Evolutionary conservation across 2,113 vertebrate genomes (phyloP), one percentile per base, ranked within the genome.

Genomic region (Callopanchax toddi): DNA sequence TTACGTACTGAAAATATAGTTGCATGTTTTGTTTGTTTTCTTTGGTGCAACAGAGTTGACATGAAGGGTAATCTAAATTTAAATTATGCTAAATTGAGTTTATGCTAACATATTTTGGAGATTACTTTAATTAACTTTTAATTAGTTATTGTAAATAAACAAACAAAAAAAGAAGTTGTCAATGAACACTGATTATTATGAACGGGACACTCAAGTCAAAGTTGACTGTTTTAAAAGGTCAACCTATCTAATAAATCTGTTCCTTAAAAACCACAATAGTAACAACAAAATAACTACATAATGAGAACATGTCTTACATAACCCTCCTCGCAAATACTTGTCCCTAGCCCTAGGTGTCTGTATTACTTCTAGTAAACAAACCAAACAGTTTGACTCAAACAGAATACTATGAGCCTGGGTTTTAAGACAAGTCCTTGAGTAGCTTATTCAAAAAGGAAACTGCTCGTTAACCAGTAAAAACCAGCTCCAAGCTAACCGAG

Each of bases 221-320:
- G n/a, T n/a, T n/a, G n/a, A n/a, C n/a, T n/a, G n/a, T n/a, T n/a
- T n/a, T n/a, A n/a, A n/a, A n/a, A n/a, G n/a, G 26, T 32, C 60
- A 44, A n/a, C 10, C 53, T 56, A 55, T 49, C 37, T 67, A 80
- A 71, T 22, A 29, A 40, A 54, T 81, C 59, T 66, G 72, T 59
- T 42, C 37, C 26, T 43, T 26, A 44, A 77, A 60, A 65, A 42
- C 39, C 32, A 60, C 32, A 16, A n/a, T 22, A 54, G 63, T 39
- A 75, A 57, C 40, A 85, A 80, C 84, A 66, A 82, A 87, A 87
- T 83, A 87, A 86, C n/a, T n/a, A n/a, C 79, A 87, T 76, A 72
- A 85, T 22, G 67, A 78, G 69, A 78, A 83, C 80, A 84, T 81
- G 74, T 61, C 57, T 37, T 66, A 82, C 76, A 85, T 86, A 86